Percentiles rank a stretch among this genome's conserved stretches.
Conservation (phyloP, 2,113 vertebrate species). For the Laticauda colubrina region DNA sequence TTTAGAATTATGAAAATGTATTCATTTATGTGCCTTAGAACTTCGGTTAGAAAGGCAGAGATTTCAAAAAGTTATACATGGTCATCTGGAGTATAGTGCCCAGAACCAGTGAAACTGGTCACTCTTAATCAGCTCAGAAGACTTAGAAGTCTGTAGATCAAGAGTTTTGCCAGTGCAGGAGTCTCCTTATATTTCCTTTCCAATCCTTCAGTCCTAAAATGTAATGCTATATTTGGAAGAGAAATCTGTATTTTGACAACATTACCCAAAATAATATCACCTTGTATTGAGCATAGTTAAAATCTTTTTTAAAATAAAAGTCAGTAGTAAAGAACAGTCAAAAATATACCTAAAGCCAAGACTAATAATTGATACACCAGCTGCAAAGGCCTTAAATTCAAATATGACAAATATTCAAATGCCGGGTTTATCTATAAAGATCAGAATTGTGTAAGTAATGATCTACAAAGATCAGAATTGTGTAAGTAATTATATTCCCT, state of each 20-base stretch:
- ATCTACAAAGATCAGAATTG: not conserved
- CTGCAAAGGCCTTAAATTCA: not conserved
- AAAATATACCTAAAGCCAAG: not conserved
- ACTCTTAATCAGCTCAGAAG: not conserved
- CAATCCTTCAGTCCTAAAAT: not conserved
- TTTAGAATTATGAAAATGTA: not conserved
- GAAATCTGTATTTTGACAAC: not conserved
- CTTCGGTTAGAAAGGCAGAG: not conserved
- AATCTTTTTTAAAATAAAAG: not conserved
- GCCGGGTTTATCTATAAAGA: not conserved
- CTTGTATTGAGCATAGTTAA: not conserved
- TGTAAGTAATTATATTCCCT: not conserved
- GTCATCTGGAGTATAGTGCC: not conserved
- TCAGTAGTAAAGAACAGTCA: not conserved
- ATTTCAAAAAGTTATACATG: not conserved
- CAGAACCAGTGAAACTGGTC: not conserved
- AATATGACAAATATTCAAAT: not conserved
- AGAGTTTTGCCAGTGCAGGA: not conserved
- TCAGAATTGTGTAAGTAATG: too few relatives aligned
- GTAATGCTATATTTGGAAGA: not conserved
- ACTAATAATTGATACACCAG: not conserved
- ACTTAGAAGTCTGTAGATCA: not conserved
- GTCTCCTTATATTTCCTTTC: not conserved
- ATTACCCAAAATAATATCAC: not conserved
- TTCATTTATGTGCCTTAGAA: not conserved